Evolutionary conservation across 2,113 vertebrate genomes (phyloP).

Genomic region (Trogon melanurus): DNA sequence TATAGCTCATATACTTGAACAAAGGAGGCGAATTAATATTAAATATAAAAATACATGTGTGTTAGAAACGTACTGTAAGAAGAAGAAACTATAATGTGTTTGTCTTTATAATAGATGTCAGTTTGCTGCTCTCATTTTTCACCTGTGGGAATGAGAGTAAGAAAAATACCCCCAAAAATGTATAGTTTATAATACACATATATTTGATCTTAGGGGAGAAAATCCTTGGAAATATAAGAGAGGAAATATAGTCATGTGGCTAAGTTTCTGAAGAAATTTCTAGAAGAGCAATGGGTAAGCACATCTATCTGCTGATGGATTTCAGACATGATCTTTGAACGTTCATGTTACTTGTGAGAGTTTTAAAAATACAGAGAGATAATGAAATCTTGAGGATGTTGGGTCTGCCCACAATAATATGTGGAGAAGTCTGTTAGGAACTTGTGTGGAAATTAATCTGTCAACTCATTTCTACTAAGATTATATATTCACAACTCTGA

Average conservation of each 20-base stretch:
- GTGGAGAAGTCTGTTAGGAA: not conserved
- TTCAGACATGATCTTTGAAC: not conserved
- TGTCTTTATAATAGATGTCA: not conserved
- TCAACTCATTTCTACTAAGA: not conserved
- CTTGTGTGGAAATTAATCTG: not conserved
- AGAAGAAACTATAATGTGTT: not conserved
- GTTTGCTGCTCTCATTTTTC: not conserved
- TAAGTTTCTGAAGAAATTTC: not conserved
- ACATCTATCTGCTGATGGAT: not conserved
- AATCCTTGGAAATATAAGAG: not conserved
- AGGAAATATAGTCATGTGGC: not conserved
- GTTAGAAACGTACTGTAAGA: not conserved
- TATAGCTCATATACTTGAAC: not conserved
- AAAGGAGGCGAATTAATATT: not conserved
- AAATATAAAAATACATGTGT: not conserved
- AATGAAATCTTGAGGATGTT: not conserved
- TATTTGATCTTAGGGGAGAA: not conserved
- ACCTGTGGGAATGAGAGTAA: not conserved
- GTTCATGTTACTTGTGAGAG: not conserved
- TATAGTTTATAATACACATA: not conserved
- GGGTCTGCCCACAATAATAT: not conserved
- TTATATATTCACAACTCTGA: not conserved
- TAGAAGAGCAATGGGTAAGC: not conserved
- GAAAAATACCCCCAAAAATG: not conserved
- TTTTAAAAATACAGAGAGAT: not conserved